Base-by-base conservation (phyloP, 2,888 invertebrate species). In the Drosophila mayaguana region DNA sequence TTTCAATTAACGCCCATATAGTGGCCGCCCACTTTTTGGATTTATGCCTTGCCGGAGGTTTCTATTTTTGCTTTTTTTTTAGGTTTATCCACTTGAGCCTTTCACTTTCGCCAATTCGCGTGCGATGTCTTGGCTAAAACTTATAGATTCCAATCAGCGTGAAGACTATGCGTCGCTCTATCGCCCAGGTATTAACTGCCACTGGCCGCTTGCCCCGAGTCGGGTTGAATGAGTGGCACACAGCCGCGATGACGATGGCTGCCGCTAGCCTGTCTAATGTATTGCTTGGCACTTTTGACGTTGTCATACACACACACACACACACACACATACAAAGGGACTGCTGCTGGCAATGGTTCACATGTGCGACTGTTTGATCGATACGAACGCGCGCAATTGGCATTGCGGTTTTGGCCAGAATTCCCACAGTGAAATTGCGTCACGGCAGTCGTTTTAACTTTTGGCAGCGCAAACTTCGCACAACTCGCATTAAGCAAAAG, bases 61-160 rank as follows among this genome's bases (percentile, higher is more conserved):
- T 54, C 18, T 36, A 16, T 7, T 28, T 46, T 3, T 14, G 0
- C 14, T 9, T 46, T 8, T 46, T 48, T 32, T 50, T 32, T 5
- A 12, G 28, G 18, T 60, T 62, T 61, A 71, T 68, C 60, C 73
- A 34, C 70, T 51, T 64, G 43, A 43, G 38, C 85, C 88, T 83
- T 88, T 88, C 86, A 77, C 84, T 88, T 88, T 83, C 74, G 70
- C 40, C 66, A 45, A 79, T 74, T 85, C 87, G 89, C 86, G 89
- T 86, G 89, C 84, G 75, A 78, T 59, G 71, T 71, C 75, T 74
- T 71, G 77, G 68, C 70, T 57, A 60, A 59, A 64, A 74, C 72
- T 71, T 78, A 74, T 76, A 83, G 83, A 87, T 86, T 79, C 64
- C 75, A 87, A 88, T 88, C 87, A 59, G 75, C 56, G 65, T 36